A percentile compares a stretch with the other conserved stretches of the same genome.
Conservation (phyloP, 1,140 invertebrate genomes). For the Heterodera carotae region DNA sequence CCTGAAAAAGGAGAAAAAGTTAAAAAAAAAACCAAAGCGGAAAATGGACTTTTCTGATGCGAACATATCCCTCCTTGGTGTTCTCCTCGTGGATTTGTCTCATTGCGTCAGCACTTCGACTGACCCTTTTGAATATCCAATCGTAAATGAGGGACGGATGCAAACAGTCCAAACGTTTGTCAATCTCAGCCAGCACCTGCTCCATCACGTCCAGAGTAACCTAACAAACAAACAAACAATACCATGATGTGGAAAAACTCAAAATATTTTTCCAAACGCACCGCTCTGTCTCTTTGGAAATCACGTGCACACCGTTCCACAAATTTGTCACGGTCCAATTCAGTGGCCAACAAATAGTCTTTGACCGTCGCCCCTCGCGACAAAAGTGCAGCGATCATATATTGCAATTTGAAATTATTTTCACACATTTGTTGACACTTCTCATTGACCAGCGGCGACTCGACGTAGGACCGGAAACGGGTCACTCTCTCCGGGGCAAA, state of each 20-base stretch:
- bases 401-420: conserved; percentile 43
- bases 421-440: conserved; percentile 29
- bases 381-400: conserved; percentile 50
- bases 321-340: conserved; percentile 34
- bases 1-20: conserved; percentile 37
- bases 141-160: conserved; percentile 40
- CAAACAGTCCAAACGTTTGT: conserved; percentile 37
- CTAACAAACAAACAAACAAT: too few species aligned
- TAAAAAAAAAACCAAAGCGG: conserved; percentile 25
- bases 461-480: conserved; percentile 15
- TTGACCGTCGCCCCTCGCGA: conserved; percentile 51
- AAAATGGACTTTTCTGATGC: conserved; percentile 38
- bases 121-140: conserved; percentile 18
- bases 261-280: conserved; percentile 27
- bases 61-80: conserved; percentile 40
- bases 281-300: conserved; percentile 34
- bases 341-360: conserved; percentile 38
- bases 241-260: neutral
- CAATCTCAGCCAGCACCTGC: conserved; percentile 36
- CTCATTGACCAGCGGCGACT: conserved; percentile 35
- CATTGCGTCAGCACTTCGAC: conserved; percentile 25
- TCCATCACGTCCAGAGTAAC: conserved; percentile 41
- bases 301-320: conserved; percentile 8
- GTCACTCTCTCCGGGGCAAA: conserved; percentile 1
- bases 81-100: conserved; percentile 41